Percentiles rank a stretch among this genome's conserved stretches.
These are phyloP conservation scores for Parochlus steinenii DNA, from an alignment of 2,888 invertebrate species.

Conservation along the genomic window DNA sequence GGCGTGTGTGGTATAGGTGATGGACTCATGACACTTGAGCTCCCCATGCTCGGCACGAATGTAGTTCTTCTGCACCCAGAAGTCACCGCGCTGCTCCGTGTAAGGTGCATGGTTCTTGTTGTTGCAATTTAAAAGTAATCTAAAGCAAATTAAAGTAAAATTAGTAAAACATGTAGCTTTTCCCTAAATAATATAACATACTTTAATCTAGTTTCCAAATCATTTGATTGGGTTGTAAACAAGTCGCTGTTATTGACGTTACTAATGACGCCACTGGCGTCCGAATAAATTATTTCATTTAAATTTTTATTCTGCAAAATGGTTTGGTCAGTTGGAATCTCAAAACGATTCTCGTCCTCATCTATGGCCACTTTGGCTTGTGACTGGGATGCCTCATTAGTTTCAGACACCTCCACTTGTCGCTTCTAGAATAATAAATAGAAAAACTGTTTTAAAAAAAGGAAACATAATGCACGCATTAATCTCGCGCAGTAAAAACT, in stretches of 20 bases:
- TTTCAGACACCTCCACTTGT: too few species aligned
- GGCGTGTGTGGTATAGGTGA: conserved; percentile 85
- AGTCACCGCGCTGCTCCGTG: conserved; percentile 58
- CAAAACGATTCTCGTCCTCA: conserved; percentile 17
- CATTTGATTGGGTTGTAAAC: conserved; percentile 18
- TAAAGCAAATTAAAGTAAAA: conserved; percentile 21
- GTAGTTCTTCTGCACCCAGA: conserved; percentile 81
- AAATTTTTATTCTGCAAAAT: conserved; percentile 10
- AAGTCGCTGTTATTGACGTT: conserved; percentile 11
- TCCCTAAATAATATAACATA: conserved; percentile 16
- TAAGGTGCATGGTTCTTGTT: conserved; percentile 42
- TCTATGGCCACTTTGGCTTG: too few species aligned
- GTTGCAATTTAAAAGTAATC: conserved; percentile 41
- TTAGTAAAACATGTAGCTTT: background rate
- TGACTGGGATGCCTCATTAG: too few species aligned
- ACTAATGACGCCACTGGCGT: conserved; percentile 5
- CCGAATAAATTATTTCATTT: conserved; percentile 10
- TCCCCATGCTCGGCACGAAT: conserved; percentile 52
- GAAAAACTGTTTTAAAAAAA: too few species aligned
- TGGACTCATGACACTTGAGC: conserved; percentile 61
- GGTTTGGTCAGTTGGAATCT: conserved; percentile 17
- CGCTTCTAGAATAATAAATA: too few species aligned
- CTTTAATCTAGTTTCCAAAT: conserved; percentile 27
- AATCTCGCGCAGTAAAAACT: too few species aligned
- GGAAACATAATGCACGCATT: too few species aligned